Evolutionary conservation across 1,140 invertebrate genomes (phyloP).

Genomic region (Nasonia giraulti): DNA sequence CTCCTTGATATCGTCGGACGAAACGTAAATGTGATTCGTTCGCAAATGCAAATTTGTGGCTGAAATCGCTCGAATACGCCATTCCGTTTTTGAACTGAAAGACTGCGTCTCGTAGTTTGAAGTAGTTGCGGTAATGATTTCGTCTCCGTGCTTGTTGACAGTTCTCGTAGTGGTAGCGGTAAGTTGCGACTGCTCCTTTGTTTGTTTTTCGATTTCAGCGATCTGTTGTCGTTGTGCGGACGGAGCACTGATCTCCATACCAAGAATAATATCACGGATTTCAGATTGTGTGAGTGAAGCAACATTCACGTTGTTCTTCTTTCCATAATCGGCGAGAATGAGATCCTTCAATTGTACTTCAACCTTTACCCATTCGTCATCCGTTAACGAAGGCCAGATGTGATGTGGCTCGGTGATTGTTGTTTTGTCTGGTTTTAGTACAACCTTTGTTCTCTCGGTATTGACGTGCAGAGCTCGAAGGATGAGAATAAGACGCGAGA

Average conservation of each 20-base stretch:
- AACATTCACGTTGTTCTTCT: constrained; percentile 99
- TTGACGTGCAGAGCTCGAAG: constrained; percentile 98
- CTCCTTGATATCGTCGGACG: constrained; percentile 99
- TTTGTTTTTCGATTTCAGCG: constrained; percentile 99
- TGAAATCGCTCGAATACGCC: constrained; percentile 98
- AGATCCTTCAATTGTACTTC: constrained; percentile 99
- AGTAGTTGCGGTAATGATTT: constrained; percentile 99
- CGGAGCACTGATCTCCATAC: constrained; percentile 99
- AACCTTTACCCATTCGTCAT: constrained; percentile 99
- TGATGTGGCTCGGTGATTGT: constrained; percentile 99
- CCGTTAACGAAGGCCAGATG: constrained; percentile 98
- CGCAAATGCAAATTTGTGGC: constrained; percentile 98
- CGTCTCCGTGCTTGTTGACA: constrained; percentile 99
- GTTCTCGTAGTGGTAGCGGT: constrained; percentile 98
- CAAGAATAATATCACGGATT: constrained; percentile 99
- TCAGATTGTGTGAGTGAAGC: constrained; percentile 99
- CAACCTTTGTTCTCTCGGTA: constrained; percentile 98
- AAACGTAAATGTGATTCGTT: constrained; percentile 99
- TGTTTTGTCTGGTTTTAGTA: constrained; percentile 98
- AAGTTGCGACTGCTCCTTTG: constrained; percentile 98
- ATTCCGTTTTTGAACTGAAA: constrained; percentile 99
- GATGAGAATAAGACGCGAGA: constrained; percentile 97
- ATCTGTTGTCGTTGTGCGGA: constrained; percentile 99
- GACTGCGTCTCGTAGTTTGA: constrained; percentile 99
- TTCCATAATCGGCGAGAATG: constrained; percentile 99